A percentile compares a stretch with the other conserved stretches of the same genome.
Conservation (phyloP, 2,797 vertebrate species). For the Psittacula derbiana region DNA sequence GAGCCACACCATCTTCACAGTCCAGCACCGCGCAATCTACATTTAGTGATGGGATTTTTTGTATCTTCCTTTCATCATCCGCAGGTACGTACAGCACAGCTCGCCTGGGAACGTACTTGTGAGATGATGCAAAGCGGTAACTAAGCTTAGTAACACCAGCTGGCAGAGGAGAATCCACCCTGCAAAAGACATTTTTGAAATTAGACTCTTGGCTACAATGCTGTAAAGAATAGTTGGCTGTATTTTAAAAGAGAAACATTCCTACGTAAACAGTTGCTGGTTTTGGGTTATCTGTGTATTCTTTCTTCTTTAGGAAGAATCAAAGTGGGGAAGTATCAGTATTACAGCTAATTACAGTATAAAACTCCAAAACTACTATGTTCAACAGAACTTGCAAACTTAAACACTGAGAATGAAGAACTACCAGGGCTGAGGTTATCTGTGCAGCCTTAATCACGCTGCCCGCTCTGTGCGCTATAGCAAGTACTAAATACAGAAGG, state of each 20-base stretch:
- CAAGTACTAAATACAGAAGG: not conserved
- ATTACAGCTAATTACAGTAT: not conserved
- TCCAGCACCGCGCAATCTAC: slow-evolving; percentile 96
- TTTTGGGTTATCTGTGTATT: not conserved
- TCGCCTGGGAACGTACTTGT: slow-evolving; percentile 88
- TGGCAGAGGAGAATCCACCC: slow-evolving; percentile 36
- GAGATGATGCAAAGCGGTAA: slow-evolving; percentile 52
- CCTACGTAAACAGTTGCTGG: not conserved
- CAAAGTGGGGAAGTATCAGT: not conserved
- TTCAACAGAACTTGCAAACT: not conserved
- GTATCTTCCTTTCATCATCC: slow-evolving; percentile 92
- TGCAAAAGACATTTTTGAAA: slow-evolving; percentile 43
- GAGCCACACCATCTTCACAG: slow-evolving; percentile 96
- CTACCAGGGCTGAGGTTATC: not conserved
- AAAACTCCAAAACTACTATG: not conserved
- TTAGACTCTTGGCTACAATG: slow-evolving; percentile 8
- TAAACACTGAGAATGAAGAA: not conserved
- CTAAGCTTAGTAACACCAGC: slow-evolving; percentile 26
- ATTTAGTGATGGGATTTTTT: slow-evolving; percentile 87
- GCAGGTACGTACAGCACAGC: slow-evolving; percentile 95
- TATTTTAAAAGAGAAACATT: slow-evolving; percentile 10
- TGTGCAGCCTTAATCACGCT: not conserved
- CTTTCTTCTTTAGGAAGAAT: not conserved
- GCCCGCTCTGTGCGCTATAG: accelerated
- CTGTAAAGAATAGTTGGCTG: not conserved